These are phyloP conservation scores for Drosophila pruinosa DNA, from an alignment of 1,140 invertebrate genomes.

Conservation along the genomic window DNA sequence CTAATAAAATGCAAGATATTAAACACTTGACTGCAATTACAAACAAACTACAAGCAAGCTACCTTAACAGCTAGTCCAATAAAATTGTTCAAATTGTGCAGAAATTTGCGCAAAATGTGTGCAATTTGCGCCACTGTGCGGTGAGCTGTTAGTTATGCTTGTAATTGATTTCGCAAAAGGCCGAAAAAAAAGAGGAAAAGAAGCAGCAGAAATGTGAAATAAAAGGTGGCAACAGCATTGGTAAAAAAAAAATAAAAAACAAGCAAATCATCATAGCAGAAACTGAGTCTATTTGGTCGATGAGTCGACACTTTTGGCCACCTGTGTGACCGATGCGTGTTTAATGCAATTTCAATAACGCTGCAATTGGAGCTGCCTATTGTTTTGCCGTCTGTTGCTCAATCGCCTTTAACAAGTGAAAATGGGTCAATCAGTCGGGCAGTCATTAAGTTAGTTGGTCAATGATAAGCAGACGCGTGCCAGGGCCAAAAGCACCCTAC, in stretches of 20 bases:
- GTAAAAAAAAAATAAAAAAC: constrained; percentile 8
- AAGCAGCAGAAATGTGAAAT: neutral
- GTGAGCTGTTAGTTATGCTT: constrained; percentile 2
- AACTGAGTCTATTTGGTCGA: constrained; percentile 11
- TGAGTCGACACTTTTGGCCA: constrained; percentile 41
- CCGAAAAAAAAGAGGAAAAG: neutral
- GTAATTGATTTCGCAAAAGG: constrained; percentile 43
- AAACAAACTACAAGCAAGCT: neutral
- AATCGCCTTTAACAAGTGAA: constrained; percentile 21
- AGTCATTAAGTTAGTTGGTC: neutral
- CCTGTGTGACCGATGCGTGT: constrained; percentile 28
- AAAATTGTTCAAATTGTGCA: too few species aligned
- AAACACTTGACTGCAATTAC: too few species aligned
- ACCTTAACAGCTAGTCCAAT: neutral
- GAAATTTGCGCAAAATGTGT: neutral
- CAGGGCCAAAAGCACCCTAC: neutral
- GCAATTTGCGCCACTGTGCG: constrained; percentile 10
- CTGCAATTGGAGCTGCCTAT: constrained; percentile 45
- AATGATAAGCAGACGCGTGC: neutral
- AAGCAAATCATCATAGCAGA: constrained; percentile 22
- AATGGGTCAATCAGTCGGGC: constrained; percentile 49
- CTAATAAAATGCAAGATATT: too few species aligned
- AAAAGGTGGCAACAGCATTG: constrained; percentile 16
- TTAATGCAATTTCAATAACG: constrained; percentile 64
- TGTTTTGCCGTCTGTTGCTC: constrained; percentile 16